Conservation (phyloP, 2,113 vertebrate species). For the Tyto alba region DNA sequence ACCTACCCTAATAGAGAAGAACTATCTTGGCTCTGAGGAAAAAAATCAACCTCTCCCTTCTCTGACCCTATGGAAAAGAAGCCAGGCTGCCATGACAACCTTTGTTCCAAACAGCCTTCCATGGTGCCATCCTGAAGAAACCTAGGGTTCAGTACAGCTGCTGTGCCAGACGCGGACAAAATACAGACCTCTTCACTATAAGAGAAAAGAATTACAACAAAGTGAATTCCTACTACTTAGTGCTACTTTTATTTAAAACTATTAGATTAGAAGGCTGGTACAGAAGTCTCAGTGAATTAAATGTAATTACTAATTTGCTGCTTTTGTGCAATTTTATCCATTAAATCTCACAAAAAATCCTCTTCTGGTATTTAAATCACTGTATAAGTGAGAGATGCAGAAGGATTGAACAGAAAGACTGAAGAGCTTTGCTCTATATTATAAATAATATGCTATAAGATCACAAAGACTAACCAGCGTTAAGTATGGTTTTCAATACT, state of each 20-base stretch:
- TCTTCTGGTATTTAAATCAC: background rate
- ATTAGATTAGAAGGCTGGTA: background rate
- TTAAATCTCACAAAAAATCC: background rate
- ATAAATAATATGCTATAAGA: background rate
- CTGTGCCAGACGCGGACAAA: constrained; percentile 95
- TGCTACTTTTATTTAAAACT: background rate
- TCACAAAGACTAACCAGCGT: background rate
- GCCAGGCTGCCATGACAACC: constrained; percentile 83
- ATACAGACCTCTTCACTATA: constrained; percentile 97
- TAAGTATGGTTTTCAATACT: background rate
- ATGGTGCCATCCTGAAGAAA: constrained; percentile 92
- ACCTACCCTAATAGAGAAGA: constrained; percentile 77
- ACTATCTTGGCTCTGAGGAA: constrained; percentile 73
- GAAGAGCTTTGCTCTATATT: background rate
- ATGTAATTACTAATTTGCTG: background rate
- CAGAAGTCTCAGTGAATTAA: background rate
- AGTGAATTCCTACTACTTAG: background rate
- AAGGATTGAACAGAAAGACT: background rate
- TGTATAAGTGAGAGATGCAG: background rate
- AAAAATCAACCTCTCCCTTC: constrained; percentile 79
- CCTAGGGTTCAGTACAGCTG: constrained; percentile 91
- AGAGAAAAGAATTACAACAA: constrained; percentile 55
- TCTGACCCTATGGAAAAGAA: constrained; percentile 81
- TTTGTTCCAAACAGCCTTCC: constrained; percentile 90
- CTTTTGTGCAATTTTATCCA: background rate